A percentile compares a stretch with the other conserved stretches of the same genome.
Conservation (phyloP, 2,797 vertebrate genomes). For the Typhlichthys eigenmanni region DNA sequence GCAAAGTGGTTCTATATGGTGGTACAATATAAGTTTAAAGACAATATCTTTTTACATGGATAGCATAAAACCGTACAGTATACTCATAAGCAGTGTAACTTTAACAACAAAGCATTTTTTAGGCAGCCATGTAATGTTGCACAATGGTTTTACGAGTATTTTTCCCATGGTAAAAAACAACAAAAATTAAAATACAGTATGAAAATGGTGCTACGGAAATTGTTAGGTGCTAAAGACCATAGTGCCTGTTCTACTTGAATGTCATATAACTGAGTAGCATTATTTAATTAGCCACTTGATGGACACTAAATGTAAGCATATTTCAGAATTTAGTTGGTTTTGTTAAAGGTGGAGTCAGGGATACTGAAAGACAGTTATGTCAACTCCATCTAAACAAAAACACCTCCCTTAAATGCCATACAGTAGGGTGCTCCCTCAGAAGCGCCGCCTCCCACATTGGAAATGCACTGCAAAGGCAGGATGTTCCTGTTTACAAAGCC, state of each 20-base stretch:
- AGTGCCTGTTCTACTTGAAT: conserved; percentile 69
- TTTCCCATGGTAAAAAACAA: conserved; percentile 14
- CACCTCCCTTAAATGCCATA: too few relatives aligned
- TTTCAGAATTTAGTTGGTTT: conserved; percentile 1
- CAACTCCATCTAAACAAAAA: too few relatives aligned
- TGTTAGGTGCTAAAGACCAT: conserved; percentile 64
- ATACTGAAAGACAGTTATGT: too few relatives aligned
- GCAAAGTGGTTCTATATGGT: conserved; percentile 18
- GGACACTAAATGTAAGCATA: conserved; percentile 18
- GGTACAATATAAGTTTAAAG: conserved; percentile 28
- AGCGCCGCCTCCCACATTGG: too few relatives aligned
- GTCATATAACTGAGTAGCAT: conserved; percentile 30
- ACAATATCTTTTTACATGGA: conserved; percentile 1
- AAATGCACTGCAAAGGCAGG: too few relatives aligned
- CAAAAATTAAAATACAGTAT: conserved; percentile 26
- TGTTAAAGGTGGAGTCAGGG: too few relatives aligned
- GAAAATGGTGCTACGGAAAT: conserved; percentile 44
- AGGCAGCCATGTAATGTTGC: not conserved
- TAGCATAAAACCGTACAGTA: not conserved
- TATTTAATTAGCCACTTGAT: conserved; percentile 18
- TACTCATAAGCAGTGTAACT: not conserved
- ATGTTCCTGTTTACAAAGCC: too few relatives aligned
- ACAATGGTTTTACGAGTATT: not conserved
- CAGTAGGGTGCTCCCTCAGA: too few relatives aligned
- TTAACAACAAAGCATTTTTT: not conserved